phyloP scores from a whole-genome alignment of 2,888 invertebrate genomes.

The Drosophila leonis region DNA sequence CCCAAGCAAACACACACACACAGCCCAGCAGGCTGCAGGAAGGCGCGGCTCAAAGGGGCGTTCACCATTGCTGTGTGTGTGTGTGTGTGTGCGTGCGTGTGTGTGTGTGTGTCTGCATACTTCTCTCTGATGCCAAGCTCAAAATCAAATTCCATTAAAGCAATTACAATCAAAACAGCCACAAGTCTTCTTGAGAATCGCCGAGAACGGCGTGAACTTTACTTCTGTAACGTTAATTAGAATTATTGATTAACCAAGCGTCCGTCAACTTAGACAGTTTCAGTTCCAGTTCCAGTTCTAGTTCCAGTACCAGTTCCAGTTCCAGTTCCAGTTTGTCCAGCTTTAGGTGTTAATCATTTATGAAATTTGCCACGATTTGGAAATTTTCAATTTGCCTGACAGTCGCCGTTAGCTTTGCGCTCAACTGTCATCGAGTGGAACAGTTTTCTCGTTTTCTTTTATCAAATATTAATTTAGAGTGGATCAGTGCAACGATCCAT shows the following conservation, averaged over 20 bases:
- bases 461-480: conserved; percentile 30
- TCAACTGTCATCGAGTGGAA: conserved; percentile 39
- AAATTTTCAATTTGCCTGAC: conserved; percentile 74
- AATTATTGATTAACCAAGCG: conserved; percentile 71
- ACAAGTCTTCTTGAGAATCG: conserved; percentile 23
- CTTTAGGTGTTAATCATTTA: conserved; percentile 83
- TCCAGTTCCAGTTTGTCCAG: conserved; percentile 74
- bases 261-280: conserved; percentile 54
- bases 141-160: conserved; percentile 81
- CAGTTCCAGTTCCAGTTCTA: conserved; percentile 9
- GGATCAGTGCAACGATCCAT: conserved; percentile 9
- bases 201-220: conserved; percentile 26
- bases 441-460: conserved; percentile 18
- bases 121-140: conserved; percentile 23
- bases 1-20: conserved; percentile 26
- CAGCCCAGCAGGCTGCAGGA: not conserved
- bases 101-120: conserved; percentile 1
- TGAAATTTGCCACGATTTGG: conserved; percentile 63
- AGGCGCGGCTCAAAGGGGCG: conserved; percentile 7
- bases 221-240: conserved; percentile 61
- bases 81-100: conserved; percentile 11
- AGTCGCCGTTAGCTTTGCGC: conserved; percentile 48
- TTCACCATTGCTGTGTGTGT: conserved; percentile 9
- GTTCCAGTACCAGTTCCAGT: conserved; percentile 9
- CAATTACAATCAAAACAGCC: conserved; percentile 59